These are phyloP conservation scores for Cliona cf. orientalis DNA, from an alignment of 37 sponge, comb jelly and placozoan genomes.

Conservation along the genomic window DNA sequence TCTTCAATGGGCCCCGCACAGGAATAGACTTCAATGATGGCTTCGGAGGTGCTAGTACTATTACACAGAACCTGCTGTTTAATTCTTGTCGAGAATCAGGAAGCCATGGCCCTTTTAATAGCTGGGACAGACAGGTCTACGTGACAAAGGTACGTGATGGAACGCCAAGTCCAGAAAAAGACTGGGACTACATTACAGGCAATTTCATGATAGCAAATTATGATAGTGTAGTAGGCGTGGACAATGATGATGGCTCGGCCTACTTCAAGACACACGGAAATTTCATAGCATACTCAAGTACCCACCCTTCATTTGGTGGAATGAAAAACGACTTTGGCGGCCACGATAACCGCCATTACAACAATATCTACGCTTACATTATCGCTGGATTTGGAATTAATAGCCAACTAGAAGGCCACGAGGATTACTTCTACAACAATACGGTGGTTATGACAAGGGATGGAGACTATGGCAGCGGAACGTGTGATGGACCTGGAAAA, in stretches of 20 bases:
- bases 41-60: conserved; percentile 67
- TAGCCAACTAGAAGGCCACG: conserved; percentile 56
- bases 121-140: conserved; percentile 73
- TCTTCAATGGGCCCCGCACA: conserved; percentile 85
- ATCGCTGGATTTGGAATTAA: conserved; percentile 38
- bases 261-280: conserved; percentile 68
- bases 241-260: conserved; percentile 79
- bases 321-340: conserved; percentile 74
- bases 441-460: conserved; percentile 50
- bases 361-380: conserved; percentile 60
- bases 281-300: conserved; percentile 58
- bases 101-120: conserved; percentile 79
- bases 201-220: conserved; percentile 77
- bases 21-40: conserved; percentile 90
- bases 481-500: conserved; percentile 49
- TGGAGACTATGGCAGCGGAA: conserved; percentile 55
- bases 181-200: conserved; percentile 36
- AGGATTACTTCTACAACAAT: conserved; percentile 66
- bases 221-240: conserved; percentile 47
- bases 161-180: conserved; percentile 36
- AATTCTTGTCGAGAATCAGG: conserved; percentile 74
- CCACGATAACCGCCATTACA: conserved; percentile 60
- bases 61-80: conserved; percentile 68
- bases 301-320: too few relatives aligned
- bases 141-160: conserved; percentile 53